Percentiles rank a stretch among this genome's conserved stretches.
phyloP scores from a whole-genome alignment of 1,140 invertebrate genomes.

The Agrypnia vestita region DNA sequence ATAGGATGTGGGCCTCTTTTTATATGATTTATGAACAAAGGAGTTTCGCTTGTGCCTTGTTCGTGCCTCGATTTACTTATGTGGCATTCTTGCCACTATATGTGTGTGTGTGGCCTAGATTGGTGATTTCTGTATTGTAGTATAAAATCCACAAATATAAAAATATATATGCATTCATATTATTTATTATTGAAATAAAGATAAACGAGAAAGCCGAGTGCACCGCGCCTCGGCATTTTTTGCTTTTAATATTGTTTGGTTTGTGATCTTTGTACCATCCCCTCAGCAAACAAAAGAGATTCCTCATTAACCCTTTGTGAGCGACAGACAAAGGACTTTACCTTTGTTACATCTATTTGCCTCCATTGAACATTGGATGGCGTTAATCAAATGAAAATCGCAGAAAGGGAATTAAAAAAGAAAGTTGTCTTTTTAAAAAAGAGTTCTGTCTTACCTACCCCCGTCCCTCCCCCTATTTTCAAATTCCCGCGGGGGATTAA shows the following conservation, averaged over 20 bases:
- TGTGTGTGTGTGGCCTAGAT: too few relatives aligned
- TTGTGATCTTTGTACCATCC: slow-evolving; percentile 52
- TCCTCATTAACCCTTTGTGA: slow-evolving; percentile 60
- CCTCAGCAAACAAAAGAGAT: slow-evolving; percentile 55
- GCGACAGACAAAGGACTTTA: slow-evolving; percentile 55
- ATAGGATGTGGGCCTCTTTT: too few relatives aligned
- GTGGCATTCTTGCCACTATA: too few relatives aligned
- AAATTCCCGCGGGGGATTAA: slow-evolving; percentile 29
- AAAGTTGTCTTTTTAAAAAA: slow-evolving; percentile 37
- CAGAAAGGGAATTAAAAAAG: slow-evolving; percentile 51
- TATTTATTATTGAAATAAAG: not conserved
- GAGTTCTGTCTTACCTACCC: slow-evolving; percentile 18
- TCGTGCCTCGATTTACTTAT: too few relatives aligned
- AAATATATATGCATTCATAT: too few relatives aligned
- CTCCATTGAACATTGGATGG: slow-evolving; percentile 59
- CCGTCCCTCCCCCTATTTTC: not conserved
- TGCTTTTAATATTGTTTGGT: slow-evolving; percentile 55
- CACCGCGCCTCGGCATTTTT: slow-evolving; percentile 10
- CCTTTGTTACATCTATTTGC: slow-evolving; percentile 61
- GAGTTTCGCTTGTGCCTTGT: too few relatives aligned
- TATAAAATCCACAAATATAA: too few relatives aligned
- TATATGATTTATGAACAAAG: too few relatives aligned
- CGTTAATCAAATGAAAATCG: slow-evolving; percentile 61
- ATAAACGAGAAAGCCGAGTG: slow-evolving; percentile 5
- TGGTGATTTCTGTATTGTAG: too few relatives aligned